Base-by-base conservation (phyloP, 1,140 invertebrate genomes). In the Paracyclopina nana region DNA sequence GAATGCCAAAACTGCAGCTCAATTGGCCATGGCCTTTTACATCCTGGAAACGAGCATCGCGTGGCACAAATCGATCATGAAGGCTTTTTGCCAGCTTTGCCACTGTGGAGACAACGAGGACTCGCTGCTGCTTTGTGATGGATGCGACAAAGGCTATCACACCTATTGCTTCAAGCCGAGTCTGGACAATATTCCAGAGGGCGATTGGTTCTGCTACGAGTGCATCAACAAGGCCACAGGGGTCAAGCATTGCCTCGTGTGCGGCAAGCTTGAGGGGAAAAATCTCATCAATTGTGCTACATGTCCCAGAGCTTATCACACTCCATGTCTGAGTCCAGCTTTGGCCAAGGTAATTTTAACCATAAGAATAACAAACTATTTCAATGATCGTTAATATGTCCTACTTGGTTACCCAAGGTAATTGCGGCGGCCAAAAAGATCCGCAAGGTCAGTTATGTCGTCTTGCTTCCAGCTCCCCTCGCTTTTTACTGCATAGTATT, bases 1-100 rank as follows among this genome's bases (percentile, higher is more conserved):
- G 1, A 73, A 78, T 24, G 79, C 82, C 18, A 76, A 76, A 57
- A 88, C 83, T 4, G 79, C 87, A 0, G 80, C 86, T 0, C 86
- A 94, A 60, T 68, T 95, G 8, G 82, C 84, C 4, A 80, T 95
- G 78, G 78, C 82, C 57, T 69, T 91, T 30, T 82, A 85, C 57
- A 80, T 84, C 56, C 71, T 96, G 22, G 87, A 92, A 61, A 78
- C 78, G 16, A 84, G 79, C 59, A 86, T 95, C 58, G 86, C 88
- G 22, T 95, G 90, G 90, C 90, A 96, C 67, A 95, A 94, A 68
- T 91, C 85, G 68, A 90, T 94, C 60, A 95, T 96, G 90, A 92
- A 94, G 76, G 88, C 88, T 69, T 86, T 86, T 66, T 96, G 91
- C 66, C 88, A 96, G 67, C 90, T 95, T 63, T 96, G 91, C 68